Conservation (phyloP, 30 jellyfish, hydroid and myxozoan genomes). For the Aurelia aurita complex sp. Pacific region DNA sequence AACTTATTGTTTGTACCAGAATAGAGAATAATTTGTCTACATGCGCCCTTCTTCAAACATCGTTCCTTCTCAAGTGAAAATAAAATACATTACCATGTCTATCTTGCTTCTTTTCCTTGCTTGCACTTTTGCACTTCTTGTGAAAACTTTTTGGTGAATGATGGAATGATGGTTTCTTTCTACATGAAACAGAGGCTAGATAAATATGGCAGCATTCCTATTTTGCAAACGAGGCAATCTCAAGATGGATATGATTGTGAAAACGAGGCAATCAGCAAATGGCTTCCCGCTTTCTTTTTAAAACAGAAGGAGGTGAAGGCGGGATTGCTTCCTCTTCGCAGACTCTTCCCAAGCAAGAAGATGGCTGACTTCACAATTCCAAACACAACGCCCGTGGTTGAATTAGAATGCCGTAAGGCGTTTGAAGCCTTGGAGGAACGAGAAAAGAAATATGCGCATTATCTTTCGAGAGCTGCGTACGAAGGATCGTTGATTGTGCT, state of each 20-base stretch:
- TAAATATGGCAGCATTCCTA: background rate
- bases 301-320: too few species aligned
- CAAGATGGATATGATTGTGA: background rate
- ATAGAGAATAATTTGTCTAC: too few species aligned
- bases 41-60: too few species aligned
- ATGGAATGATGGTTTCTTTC: too few species aligned
- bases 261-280: background rate
- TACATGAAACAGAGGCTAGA: too few species aligned
- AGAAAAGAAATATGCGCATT: constrained; percentile 83
- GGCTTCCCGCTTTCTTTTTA: background rate
- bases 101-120: too few species aligned
- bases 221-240: background rate
- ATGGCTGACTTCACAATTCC: constrained; percentile 66
- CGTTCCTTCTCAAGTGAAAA: too few species aligned
- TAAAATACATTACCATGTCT: too few species aligned
- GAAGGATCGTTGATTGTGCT: constrained; percentile 86
- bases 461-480: constrained; percentile 76
- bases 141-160: too few species aligned
- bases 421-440: constrained; percentile 57
- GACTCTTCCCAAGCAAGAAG: background rate
- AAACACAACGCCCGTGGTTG: constrained; percentile 57
- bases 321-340: too few species aligned
- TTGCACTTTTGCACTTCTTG: too few species aligned
- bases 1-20: too few species aligned
- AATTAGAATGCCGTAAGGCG: constrained; percentile 74